phyloP scores from a whole-genome alignment of 1,140 invertebrate species.

The Drosophila ogumai region DNA sequence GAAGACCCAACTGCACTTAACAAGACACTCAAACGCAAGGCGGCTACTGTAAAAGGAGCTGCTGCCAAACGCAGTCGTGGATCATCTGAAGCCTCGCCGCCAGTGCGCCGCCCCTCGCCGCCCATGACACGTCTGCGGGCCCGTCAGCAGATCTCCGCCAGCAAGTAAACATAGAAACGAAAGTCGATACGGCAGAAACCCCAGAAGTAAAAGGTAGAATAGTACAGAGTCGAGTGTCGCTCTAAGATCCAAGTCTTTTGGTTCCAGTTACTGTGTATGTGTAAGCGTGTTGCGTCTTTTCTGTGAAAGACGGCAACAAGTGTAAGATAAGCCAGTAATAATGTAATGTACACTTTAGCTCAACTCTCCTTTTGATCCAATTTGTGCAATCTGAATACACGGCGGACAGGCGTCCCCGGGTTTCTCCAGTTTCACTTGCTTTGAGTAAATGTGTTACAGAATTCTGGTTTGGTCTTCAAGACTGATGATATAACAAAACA shows the following conservation, averaged over 20 bases:
- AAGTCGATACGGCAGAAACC: constrained; percentile 37
- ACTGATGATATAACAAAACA: constrained; percentile 71
- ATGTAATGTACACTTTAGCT: constrained; percentile 20
- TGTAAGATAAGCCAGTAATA: constrained; percentile 26
- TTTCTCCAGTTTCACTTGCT: constrained; percentile 42
- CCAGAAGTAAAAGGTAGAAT: constrained; percentile 13
- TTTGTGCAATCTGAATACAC: constrained; percentile 21
- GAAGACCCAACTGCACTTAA: neutral
- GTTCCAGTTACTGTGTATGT: constrained; percentile 68
- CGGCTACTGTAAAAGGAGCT: constrained; percentile 18
- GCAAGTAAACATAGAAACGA: constrained; percentile 38
- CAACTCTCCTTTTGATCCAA: constrained; percentile 18
- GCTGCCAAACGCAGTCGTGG: constrained; percentile 21
- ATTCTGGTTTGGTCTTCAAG: constrained; percentile 73
- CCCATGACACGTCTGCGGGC: constrained; percentile 74
- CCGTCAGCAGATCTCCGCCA: constrained; percentile 74
- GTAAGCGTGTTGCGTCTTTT: constrained; percentile 28
- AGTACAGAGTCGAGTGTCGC: constrained; percentile 33
- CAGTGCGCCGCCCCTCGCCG: constrained; percentile 50
- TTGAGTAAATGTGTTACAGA: constrained; percentile 24
- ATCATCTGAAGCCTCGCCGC: constrained; percentile 39
- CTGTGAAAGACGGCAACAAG: constrained; percentile 16
- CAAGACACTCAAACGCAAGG: constrained; percentile 33
- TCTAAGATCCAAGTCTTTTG: constrained; percentile 53
- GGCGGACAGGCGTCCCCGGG: no score